Base-by-base conservation (phyloP, 2,113 vertebrate genomes). In the Suncus etruscus region DNA sequence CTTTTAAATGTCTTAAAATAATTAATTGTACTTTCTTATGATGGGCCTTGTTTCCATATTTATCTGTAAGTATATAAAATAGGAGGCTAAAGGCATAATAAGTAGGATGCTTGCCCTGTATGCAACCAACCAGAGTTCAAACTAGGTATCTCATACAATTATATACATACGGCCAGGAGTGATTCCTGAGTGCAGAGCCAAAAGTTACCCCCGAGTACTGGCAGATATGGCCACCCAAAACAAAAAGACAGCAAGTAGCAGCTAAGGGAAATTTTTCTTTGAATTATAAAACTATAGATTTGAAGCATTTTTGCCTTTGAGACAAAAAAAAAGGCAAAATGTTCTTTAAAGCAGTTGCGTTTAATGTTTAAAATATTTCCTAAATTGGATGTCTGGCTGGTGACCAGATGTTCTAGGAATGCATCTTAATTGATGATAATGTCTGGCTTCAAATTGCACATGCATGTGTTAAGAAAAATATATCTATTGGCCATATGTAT, bases 361-460 rank as follows among this genome's bases (percentile, higher is more conserved):
- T 81, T 86, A 74, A 72, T 54, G 54, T 61, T 86, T 80, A 77
- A 83, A 90, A 11, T 87, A 73, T 68, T 81, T 93, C 15, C 45
- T 89, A 83, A 87, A 91, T 39, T 82, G 50, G 87, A 80, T 93
- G 20, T 45, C 31, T 92, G 78, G 74, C 87, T 63, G 11, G 54
- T 87, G 27, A 89, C 70, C 82, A 93, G 89, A 93, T 93, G 78
- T 89, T 96, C 61, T 85, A 93, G 69, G 32, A 95, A 93, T 89
- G 65, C 6, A 69, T 94, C 82, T 91, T 91, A 94, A 91, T 92
- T 94, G 93, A 93, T 95, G 78, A 89, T 82, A 76, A 90, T 82
- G 51, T 79, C 85, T 94, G 74, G 14, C 27, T 80, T 94, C 58
- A 87, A 92, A 91, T 70, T 39, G 18, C 32, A 61, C 58, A 84